Evolutionary conservation across 2,888 invertebrate genomes (phyloP), one percentile per base, ranked within the genome.

Genomic region (Octonoba sinensis): DNA sequence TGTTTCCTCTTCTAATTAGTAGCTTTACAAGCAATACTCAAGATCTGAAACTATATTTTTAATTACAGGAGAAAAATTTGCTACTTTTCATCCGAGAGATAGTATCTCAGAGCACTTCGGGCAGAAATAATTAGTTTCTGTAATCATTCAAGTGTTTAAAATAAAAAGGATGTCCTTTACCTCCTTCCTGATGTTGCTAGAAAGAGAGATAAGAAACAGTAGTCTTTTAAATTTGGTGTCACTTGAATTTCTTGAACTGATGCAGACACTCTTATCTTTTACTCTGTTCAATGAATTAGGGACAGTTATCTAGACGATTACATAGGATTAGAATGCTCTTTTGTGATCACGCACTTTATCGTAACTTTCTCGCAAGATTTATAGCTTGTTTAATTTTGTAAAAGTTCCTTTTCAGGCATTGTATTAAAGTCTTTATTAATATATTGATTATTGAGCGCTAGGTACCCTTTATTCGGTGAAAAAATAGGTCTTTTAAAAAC

Each of bases 101-200:
- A 79, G 27, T 60, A 73, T 73, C 72, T 73, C 62, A 69, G 67
- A 54, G 44, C 57, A 67, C 73, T 73, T 81, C 56, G 27, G 51
- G 73, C 69, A 73, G 60, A 81, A 74, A 81, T 73, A 81, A 81
- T 73, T 81, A 69, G 79, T 81, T 73, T 81, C 54, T 60, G 46
- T 49, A 47, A 51, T 64, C 56, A 69, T 69, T 73, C 73, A 67
- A 46, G 27, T 67, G 56, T 59, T 69, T n/a, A 56, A 46, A 36
- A 79, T 73, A 79, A 73, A 72, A 78, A 79, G 66, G 36, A 22
- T 54, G 67, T 54, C 57, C 62, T 51, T 62, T 27, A 15, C n/a
- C 20, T 18, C 20, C 20, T 18, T 46, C 20, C 18, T 46, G 12
- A 51, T 36, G 27, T 27, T 27, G 6, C 36, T 36, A 36, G 36